Percentiles rank a stretch among this genome's conserved stretches.
phyloP scores from a whole-genome alignment of 2,888 invertebrate genomes.

The Belgica antarctica region DNA sequence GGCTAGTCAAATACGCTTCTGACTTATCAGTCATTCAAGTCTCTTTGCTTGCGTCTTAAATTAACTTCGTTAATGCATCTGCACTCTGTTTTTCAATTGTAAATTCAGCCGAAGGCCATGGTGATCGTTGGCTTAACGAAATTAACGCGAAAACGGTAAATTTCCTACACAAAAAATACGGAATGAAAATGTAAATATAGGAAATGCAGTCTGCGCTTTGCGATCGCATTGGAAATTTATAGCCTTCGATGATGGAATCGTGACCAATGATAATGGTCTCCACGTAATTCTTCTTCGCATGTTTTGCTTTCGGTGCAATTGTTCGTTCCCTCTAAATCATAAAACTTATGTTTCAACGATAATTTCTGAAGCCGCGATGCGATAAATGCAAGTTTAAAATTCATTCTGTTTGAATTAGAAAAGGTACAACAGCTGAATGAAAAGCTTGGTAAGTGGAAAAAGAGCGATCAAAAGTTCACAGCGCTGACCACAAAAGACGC shows the following conservation, averaged over 20 bases:
- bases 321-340: background rate
- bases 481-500: background rate
- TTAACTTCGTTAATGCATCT: background rate
- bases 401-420: background rate
- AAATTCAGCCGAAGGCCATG: background rate
- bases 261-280: constrained; percentile 30
- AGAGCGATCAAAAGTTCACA: no score
- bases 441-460: background rate
- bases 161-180: background rate
- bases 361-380: background rate
- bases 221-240: constrained; percentile 22
- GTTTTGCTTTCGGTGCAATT: constrained; percentile 9
- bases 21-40: constrained; percentile 7
- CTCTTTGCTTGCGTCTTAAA: background rate
- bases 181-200: constrained; percentile 1
- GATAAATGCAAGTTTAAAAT: background rate
- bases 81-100: background rate
- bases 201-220: background rate
- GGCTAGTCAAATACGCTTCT: background rate
- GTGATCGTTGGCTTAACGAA: background rate
- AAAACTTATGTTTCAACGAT: background rate
- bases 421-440: background rate
- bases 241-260: constrained; percentile 34
- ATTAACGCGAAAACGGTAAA: background rate
- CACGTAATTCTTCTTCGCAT: background rate